phyloP scores from a whole-genome alignment of 2,113 vertebrate genomes.

The Acrocephalus kingi region DNA sequence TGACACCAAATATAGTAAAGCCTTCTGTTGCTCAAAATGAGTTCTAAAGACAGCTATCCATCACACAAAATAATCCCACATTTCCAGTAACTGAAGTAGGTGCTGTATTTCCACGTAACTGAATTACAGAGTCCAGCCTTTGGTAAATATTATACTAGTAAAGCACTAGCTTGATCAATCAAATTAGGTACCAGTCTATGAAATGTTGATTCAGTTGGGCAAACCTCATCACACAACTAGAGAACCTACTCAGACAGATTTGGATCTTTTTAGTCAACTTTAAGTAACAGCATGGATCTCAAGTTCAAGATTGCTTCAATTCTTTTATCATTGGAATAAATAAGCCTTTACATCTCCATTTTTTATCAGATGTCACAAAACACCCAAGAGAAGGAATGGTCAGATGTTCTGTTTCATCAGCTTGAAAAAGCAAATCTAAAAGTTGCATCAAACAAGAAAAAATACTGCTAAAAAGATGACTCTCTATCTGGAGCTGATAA shows the following conservation, averaged over 20 bases:
- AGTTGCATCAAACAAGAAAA: neutral
- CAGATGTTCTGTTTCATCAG: neutral
- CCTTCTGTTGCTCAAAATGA: neutral
- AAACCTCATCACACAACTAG: neutral
- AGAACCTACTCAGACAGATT: neutral
- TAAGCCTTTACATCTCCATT: neutral
- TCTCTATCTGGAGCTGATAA: neutral
- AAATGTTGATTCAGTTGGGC: neutral
- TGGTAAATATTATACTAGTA: neutral
- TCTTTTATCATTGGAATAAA: neutral
- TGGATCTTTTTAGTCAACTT: neutral
- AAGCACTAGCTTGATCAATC: neutral
- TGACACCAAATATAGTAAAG: neutral
- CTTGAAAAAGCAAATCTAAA: neutral
- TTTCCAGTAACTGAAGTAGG: neutral
- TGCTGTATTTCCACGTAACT: neutral
- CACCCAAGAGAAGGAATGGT: neutral
- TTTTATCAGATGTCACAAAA: neutral
- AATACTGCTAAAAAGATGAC: neutral
- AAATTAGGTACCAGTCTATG: neutral
- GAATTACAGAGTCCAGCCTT: neutral
- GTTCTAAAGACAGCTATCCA: neutral
- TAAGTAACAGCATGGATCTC: neutral
- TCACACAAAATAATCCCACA: neutral
- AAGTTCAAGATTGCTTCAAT: neutral